A percentile compares a stretch with the other conserved stretches of the same genome.
Evolutionary conservation across 2,888 invertebrate genomes (phyloP).

Genomic region (Euspilapteryx auroguttella): DNA sequence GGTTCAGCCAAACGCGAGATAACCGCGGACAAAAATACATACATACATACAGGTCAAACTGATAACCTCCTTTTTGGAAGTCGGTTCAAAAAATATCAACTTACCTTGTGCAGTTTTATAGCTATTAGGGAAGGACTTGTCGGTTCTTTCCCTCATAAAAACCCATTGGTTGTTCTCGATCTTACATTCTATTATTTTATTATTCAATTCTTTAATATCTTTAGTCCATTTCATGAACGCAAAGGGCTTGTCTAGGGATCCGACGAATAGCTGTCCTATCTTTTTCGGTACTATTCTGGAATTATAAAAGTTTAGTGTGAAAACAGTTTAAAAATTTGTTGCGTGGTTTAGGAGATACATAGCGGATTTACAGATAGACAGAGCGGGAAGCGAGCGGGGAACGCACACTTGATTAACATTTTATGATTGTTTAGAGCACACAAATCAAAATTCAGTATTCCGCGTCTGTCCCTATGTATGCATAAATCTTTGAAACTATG

Average conservation of each 20-base stretch:
- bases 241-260: constrained; percentile 69
- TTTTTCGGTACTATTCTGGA: constrained; percentile 68
- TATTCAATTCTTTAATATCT: constrained; percentile 75
- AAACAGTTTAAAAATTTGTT: too few species aligned
- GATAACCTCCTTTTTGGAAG: too few species aligned
- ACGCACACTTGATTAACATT: neutral
- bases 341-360: too few species aligned
- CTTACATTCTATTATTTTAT: constrained; percentile 96
- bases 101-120: constrained; percentile 79
- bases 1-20: too few species aligned
- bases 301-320: too few species aligned
- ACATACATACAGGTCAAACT: too few species aligned
- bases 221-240: constrained; percentile 77
- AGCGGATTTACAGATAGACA: too few species aligned
- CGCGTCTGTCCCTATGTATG: neutral
- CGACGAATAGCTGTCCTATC: constrained; percentile 79
- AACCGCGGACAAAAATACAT: too few species aligned
- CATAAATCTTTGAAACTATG: neutral
- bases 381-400: constrained; percentile 4
- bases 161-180: constrained; percentile 82
- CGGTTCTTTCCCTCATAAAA: constrained; percentile 93
- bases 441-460: neutral
- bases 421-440: neutral
- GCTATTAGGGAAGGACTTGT: constrained; percentile 95
- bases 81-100: too few species aligned